These are phyloP conservation scores for Platycnemis pennipes DNA, from an alignment of 2,888 invertebrate genomes.

Conservation along the genomic window DNA sequence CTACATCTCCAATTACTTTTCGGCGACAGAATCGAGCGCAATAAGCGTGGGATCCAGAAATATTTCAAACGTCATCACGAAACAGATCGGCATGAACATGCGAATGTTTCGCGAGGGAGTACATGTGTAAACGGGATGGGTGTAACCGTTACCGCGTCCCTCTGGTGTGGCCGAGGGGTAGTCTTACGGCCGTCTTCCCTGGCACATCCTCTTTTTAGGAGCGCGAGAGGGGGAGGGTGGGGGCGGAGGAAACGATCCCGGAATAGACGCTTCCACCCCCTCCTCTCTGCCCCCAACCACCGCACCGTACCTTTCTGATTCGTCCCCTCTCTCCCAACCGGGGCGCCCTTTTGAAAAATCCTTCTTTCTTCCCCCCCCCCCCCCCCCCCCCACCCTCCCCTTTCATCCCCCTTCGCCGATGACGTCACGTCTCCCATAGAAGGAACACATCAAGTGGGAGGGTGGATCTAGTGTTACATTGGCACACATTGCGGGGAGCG, in stretches of 20 bases:
- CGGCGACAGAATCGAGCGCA: too few species aligned
- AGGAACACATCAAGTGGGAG: slow-evolving; percentile 2
- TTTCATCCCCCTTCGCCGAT: slow-evolving; percentile 41
- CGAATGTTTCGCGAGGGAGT: neutral
- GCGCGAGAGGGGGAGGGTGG: neutral
- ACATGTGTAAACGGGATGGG: neutral
- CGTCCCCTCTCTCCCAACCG: neutral
- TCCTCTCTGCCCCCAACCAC: neutral
- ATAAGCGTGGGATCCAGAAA: too few species aligned
- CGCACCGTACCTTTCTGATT: too few species aligned
- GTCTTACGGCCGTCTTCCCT: neutral
- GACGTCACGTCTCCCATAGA: slow-evolving; percentile 61
- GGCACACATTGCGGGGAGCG: slow-evolving; percentile 49
- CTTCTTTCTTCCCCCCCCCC: neutral
- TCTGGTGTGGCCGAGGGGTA: neutral
- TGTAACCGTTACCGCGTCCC: neutral
- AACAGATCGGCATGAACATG: neutral
- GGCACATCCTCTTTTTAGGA: slow-evolving; percentile 10
- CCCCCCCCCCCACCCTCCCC: slow-evolving; percentile 45
- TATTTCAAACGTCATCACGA: too few species aligned
- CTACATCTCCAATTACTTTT: too few species aligned
- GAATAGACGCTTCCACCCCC: neutral
- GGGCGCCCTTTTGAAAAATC: too few species aligned
- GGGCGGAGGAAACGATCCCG: neutral
- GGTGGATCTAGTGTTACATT: slow-evolving; percentile 64